phyloP scores from a whole-genome alignment of 2,113 vertebrate genomes.

The Kryptolebias marmoratus region DNA sequence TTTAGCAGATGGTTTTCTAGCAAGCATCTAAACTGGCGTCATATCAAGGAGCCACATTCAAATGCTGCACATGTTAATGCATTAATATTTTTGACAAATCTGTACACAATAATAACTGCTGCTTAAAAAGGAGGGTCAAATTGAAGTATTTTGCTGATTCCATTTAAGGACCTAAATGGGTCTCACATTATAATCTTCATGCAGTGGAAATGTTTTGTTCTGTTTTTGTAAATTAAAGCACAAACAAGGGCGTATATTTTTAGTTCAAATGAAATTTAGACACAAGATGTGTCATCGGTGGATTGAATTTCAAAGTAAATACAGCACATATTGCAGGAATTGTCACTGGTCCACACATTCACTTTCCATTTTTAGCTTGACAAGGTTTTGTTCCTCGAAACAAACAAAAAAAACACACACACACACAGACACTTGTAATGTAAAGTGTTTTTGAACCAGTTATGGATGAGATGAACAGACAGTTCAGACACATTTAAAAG shows the following conservation, averaged over 20 bases:
- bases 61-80: not conserved
- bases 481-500: slow-evolving; percentile 8
- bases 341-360: not conserved
- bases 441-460: not conserved
- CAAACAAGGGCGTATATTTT: not conserved
- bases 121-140: no score
- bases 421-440: not conserved
- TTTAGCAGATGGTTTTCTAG: not conserved
- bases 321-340: not conserved
- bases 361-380: slow-evolving; percentile 1
- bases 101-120: no score
- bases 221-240: no score
- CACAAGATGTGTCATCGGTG: not conserved
- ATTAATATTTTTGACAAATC: not conserved
- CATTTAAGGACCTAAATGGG: not conserved
- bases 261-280: slow-evolving; percentile 8
- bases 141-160: not conserved
- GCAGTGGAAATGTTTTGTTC: not conserved
- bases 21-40: not conserved
- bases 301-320: not conserved
- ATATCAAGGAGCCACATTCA: not conserved
- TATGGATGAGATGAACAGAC: not conserved
- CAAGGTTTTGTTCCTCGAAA: not conserved
- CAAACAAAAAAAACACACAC: not conserved
- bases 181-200: not conserved